Conservation (phyloP, 37 sponge, comb jelly and placozoan species). For the Lycopodina hypogea region DNA sequence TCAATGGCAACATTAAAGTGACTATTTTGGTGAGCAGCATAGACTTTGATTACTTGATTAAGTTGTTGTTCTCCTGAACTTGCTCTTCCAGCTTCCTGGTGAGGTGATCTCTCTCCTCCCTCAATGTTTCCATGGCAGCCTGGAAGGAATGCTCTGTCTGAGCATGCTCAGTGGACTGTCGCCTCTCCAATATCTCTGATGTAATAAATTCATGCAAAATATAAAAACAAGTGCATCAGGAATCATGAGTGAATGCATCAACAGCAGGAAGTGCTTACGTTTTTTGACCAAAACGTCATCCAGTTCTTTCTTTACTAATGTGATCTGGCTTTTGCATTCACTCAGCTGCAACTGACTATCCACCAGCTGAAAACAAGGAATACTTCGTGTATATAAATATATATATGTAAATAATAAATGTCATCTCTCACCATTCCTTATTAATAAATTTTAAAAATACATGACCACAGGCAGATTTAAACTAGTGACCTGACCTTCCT, state of each 20-base stretch:
- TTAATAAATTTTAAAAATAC: neutral
- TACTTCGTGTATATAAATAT: too few species aligned
- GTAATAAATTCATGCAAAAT: neutral
- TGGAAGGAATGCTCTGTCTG: constrained; percentile 25
- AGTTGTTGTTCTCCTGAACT: constrained; percentile 1
- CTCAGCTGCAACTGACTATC: constrained; percentile 23
- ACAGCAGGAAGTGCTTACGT: constrained; percentile 7
- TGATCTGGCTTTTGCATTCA: constrained; percentile 14
- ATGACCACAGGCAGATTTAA: neutral
- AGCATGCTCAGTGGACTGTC: constrained; percentile 48
- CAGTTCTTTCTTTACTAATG: constrained; percentile 18
- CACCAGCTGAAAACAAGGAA: constrained; percentile 10
- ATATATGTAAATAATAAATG: too few species aligned
- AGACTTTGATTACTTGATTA: constrained; percentile 4
- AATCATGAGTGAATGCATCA: neutral
- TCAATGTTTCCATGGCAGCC: constrained; percentile 38
- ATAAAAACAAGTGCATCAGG: neutral
- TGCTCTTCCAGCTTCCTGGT: constrained; percentile 31
- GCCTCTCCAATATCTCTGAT: constrained; percentile 7
- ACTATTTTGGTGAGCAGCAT: too few species aligned
- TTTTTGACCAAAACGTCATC: neutral
- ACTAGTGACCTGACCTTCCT: constrained; percentile 21
- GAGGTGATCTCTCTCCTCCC: constrained; percentile 43
- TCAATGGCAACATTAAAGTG: too few species aligned
- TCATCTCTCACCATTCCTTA: neutral